Evolutionary conservation across 2,113 vertebrate species (phyloP).

Genomic region (Ammospiza caudacuta): DNA sequence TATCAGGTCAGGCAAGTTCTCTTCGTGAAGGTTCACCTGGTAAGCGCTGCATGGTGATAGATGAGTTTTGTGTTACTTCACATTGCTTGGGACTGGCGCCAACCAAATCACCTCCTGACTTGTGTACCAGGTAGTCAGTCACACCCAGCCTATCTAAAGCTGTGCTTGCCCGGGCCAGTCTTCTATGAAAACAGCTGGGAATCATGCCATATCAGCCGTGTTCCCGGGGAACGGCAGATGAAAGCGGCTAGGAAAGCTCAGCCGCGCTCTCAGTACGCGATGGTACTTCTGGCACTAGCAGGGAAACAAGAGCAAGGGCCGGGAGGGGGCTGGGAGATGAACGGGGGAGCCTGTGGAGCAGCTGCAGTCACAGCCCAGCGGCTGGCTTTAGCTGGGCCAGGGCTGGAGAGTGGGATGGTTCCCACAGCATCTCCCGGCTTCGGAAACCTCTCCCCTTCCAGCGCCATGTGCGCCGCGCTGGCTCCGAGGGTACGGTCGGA

Average conservation of each 20-base stretch:
- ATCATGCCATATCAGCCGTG: background rate
- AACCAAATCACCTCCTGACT: constrained; percentile 43
- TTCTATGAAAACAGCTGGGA: constrained; percentile 43
- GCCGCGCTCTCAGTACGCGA: background rate
- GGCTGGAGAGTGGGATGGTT: background rate
- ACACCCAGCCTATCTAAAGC: constrained; percentile 51
- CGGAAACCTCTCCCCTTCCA: constrained; percentile 15
- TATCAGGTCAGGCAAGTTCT: constrained; percentile 54
- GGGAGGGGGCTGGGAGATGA: background rate
- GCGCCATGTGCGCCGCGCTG: background rate
- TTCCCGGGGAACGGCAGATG: background rate
- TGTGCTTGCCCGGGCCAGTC: constrained; percentile 43
- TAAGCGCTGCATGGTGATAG: background rate
- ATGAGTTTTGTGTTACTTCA: constrained; percentile 48
- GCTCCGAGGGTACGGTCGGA: constrained; percentile 14
- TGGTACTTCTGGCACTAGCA: background rate
- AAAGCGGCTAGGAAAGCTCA: background rate
- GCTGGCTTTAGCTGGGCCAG: constrained; percentile 14
- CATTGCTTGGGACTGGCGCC: background rate
- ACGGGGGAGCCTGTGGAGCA: background rate
- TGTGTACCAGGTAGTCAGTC: constrained; percentile 47
- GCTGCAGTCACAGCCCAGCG: background rate
- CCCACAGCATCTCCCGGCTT: constrained; percentile 28
- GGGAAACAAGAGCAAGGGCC: background rate
- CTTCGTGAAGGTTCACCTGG: constrained; percentile 3